Percentiles rank a stretch among this genome's conserved stretches.
phyloP scores from a whole-genome alignment of 2,888 invertebrate genomes.

The Cryptophagus acutangulus region DNA sequence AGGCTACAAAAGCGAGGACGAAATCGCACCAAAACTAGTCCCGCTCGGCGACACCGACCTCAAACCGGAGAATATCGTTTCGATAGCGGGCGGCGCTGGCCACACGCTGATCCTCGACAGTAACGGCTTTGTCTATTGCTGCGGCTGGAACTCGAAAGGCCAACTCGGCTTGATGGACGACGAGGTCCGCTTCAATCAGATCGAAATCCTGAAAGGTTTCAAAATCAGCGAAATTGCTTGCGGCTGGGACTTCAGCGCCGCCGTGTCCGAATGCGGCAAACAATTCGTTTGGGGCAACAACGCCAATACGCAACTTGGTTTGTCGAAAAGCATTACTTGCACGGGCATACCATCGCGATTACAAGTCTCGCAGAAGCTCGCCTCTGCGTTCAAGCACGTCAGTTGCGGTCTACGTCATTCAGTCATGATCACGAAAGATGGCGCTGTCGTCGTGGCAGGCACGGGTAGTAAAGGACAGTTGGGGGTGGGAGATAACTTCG shows the following conservation, averaged over 20 bases:
- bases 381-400: conserved; percentile 53
- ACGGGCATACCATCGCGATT: conserved; percentile 46
- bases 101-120: conserved; percentile 67
- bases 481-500: conserved; percentile 52
- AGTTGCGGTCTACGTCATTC: conserved; percentile 68
- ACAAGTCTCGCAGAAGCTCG: conserved; percentile 46
- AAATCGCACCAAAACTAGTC: conserved; percentile 53
- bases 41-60: conserved; percentile 38
- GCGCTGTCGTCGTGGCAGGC: conserved; percentile 61
- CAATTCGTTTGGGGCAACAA: conserved; percentile 83
- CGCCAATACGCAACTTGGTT: conserved; percentile 69
- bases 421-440: conserved; percentile 59
- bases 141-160: conserved; percentile 74
- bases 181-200: conserved; percentile 54
- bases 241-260: conserved; percentile 81
- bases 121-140: conserved; percentile 65
- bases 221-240: conserved; percentile 61
- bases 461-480: conserved; percentile 65
- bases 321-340: conserved; percentile 48
- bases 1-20: conserved; percentile 63
- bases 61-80: conserved; percentile 52
- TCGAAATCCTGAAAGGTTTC: conserved; percentile 54
- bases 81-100: conserved; percentile 72
- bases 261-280: conserved; percentile 62
- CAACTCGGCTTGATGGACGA: conserved; percentile 61